Evolutionary conservation across 92 coral and sea anemone genomes (phyloP).

Genomic region (Porites divaricata): DNA sequence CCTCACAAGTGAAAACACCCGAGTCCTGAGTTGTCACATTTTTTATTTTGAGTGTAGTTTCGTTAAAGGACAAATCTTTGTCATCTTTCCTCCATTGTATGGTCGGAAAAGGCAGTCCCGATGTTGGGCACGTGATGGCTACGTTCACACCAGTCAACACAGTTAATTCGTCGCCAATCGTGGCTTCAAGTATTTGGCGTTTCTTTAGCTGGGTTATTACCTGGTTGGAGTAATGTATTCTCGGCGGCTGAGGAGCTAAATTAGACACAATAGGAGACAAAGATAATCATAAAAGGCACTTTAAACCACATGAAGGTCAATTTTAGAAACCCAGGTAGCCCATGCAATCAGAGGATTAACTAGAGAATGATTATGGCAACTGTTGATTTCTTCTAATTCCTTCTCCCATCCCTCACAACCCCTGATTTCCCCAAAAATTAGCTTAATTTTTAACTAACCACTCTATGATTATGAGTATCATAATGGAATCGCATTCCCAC

Average conservation of each 20-base stretch:
- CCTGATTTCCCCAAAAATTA: no score
- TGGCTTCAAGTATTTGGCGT: slow-evolving; percentile 29
- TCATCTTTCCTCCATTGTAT: slow-evolving; percentile 72
- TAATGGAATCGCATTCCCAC: no score
- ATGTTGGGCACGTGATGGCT: slow-evolving; percentile 58
- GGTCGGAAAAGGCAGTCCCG: slow-evolving; percentile 75
- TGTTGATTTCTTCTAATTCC: no score
- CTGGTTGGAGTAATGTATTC: slow-evolving; percentile 38
- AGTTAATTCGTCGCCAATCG: slow-evolving; percentile 70
- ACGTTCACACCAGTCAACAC: slow-evolving; percentile 65
- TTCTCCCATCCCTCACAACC: no score
- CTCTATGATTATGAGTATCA: no score
- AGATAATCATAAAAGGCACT: not conserved
- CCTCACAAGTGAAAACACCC: slow-evolving; percentile 80
- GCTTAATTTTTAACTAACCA: no score
- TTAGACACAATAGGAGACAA: not conserved
- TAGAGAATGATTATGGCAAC: no score
- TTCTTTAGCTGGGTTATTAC: slow-evolving; percentile 37
- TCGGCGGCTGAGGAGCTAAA: slow-evolving; percentile 70
- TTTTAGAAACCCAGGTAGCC: no score
- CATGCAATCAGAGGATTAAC: no score
- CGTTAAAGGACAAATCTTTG: slow-evolving; percentile 16
- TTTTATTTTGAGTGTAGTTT: slow-evolving; percentile 49
- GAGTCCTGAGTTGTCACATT: slow-evolving; percentile 62
- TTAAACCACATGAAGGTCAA: no score